Evolutionary conservation across 2,797 vertebrate species (phyloP).

Genomic region (Lates japonicus): DNA sequence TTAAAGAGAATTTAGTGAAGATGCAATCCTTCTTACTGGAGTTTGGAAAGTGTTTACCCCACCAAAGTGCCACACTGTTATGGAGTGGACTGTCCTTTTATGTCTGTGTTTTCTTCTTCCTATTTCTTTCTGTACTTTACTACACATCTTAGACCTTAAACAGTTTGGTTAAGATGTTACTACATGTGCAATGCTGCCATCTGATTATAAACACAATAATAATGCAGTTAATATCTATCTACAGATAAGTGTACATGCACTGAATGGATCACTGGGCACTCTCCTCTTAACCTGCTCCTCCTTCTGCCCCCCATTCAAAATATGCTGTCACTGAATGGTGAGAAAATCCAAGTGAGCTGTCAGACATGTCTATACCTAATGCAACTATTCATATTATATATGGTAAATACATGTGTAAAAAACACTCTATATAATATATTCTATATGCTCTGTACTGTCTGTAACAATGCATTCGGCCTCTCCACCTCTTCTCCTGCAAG

Average conservation of each 20-base stretch:
- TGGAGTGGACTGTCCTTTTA: background rate
- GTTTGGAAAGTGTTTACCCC: background rate
- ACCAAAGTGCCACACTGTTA: background rate
- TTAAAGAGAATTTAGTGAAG: background rate
- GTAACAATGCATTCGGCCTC: slow-evolving; percentile 2
- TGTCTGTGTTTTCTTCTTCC: background rate
- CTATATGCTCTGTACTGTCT: background rate
- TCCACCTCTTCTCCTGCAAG: background rate
- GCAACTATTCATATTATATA: background rate
- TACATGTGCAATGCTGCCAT: background rate
- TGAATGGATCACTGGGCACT: background rate
- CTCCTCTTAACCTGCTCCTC: background rate
- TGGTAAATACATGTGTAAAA: background rate
- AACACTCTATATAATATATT: background rate
- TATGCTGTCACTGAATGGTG: background rate
- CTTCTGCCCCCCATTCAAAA: background rate
- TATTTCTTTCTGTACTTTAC: background rate
- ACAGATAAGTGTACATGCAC: background rate
- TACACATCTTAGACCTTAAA: background rate
- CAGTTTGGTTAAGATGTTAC: background rate
- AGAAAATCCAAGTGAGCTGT: background rate
- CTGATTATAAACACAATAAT: background rate
- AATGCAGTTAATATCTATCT: background rate
- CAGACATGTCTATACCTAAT: background rate
- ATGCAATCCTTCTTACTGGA: slow-evolving; percentile 1